Base-by-base conservation (phyloP, 2,888 invertebrate genomes). In the Crioceris asparagi region DNA sequence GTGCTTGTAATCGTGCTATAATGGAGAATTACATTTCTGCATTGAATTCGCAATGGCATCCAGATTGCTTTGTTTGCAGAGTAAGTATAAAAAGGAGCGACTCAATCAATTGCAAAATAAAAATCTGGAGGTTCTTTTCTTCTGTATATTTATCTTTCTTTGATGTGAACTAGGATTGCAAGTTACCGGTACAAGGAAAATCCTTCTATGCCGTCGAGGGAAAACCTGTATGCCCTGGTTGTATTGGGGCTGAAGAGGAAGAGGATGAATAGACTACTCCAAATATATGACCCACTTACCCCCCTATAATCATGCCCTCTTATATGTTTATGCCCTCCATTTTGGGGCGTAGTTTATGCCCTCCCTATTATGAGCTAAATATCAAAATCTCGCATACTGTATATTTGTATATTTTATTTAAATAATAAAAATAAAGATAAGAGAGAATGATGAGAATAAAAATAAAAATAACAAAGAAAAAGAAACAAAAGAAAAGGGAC, bases 1-100 rank as follows among this genome's bases (percentile, higher is more conserved):
- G 91, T 35, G 94, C 93, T 27, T 97, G 97, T 72, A 83, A 76
- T 57, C 80, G 88, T 36, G 87, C 96, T 48, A 97, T 97, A 57
- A 91, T 92, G 81, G 91, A 93, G 68, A 96, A 94, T 67, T 97
- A 94, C 66, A 94, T 97, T 64, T 93, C 94, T 18, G 97, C 96
- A 35, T 75, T 97, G 50, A 92, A 91, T 68, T 83, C 87, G 48
- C 94, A 97, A 66, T 97, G 97, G 96, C 97, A 97, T 68, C 84
- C 96, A 7, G 90, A 94, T 61, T 97, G 97, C 69, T 97, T 97
- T 71, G 92, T 94, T 49, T 97, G 97, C 77, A 82, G 92, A 83
- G 96, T 97, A 76, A 74, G 87, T 69, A 51, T 49, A 18, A 11
- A 5, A 25, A 11, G 3, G 11, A 11, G 25, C 6, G 12, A 25